Evolutionary conservation across 2,888 invertebrate species (phyloP).

Genomic region (Lycophotia porphyrea): DNA sequence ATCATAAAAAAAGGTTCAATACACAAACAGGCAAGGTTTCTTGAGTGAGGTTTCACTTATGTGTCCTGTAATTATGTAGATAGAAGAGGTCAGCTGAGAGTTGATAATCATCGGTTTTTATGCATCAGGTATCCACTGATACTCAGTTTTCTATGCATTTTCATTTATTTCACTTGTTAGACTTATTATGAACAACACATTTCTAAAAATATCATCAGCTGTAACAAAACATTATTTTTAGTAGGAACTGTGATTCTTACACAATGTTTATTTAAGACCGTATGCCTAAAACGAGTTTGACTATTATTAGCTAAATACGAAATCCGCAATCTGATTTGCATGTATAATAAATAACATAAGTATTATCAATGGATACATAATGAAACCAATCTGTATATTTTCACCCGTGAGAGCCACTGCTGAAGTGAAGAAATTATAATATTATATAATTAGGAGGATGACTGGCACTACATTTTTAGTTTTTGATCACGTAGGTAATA

Average conservation of each 20-base stretch:
- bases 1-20: neutral
- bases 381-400: neutral
- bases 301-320: neutral
- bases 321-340: slow-evolving; percentile 9
- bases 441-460: neutral
- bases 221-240: neutral
- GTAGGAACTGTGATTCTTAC: slow-evolving; percentile 1
- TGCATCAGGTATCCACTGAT: neutral
- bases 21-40: neutral
- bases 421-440: neutral
- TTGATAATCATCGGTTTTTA: neutral
- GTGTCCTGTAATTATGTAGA: neutral
- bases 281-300: slow-evolving; percentile 3
- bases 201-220: neutral
- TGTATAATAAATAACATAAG: neutral
- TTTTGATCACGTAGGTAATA: neutral
- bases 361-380: neutral
- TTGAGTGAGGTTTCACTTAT: neutral
- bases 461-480: neutral
- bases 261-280: slow-evolving; percentile 4
- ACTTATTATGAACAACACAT: neutral
- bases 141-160: neutral
- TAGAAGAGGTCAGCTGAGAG: neutral
- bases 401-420: neutral
- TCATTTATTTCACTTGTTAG: neutral